A percentile compares a stretch with the other conserved stretches of the same genome.
Evolutionary conservation across 2,113 vertebrate species (phyloP).

Genomic region (Aplodontia rufa): DNA sequence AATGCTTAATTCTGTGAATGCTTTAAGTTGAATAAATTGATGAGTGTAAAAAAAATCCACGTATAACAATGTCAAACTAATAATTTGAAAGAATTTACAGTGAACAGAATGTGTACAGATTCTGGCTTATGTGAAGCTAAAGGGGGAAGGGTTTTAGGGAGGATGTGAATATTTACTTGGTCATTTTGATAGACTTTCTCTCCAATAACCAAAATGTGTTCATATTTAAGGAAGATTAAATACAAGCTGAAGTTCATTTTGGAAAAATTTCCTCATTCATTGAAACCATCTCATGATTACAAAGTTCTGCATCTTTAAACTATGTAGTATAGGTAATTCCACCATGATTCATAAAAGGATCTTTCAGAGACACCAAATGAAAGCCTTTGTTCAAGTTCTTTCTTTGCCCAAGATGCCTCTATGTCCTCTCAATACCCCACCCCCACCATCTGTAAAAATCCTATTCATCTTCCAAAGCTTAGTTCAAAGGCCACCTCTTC

Average conservation of each 20-base stretch:
- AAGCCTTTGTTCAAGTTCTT: slow-evolving; percentile 61
- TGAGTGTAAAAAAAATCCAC: background rate
- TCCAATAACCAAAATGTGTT: slow-evolving; percentile 13
- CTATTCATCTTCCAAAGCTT: slow-evolving; percentile 63
- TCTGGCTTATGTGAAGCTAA: background rate
- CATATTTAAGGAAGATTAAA: slow-evolving; percentile 3
- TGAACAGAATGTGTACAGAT: background rate
- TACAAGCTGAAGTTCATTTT: slow-evolving; percentile 11
- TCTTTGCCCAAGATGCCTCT: slow-evolving; percentile 41
- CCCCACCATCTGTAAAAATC: slow-evolving; percentile 48
- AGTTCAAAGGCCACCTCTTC: slow-evolving; percentile 68
- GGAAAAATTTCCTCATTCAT: slow-evolving; percentile 29
- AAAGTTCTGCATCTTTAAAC: slow-evolving; percentile 60
- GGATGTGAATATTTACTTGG: background rate
- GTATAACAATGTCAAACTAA: background rate
- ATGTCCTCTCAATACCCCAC: slow-evolving; percentile 51
- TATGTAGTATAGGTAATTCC: slow-evolving; percentile 47
- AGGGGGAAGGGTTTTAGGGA: background rate
- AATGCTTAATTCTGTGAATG: background rate
- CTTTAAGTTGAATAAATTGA: background rate
- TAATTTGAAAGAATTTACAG: background rate
- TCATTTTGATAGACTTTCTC: slow-evolving; percentile 21
- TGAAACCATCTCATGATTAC: background rate
- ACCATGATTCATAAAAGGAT: slow-evolving; percentile 54
- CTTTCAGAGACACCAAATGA: slow-evolving; percentile 53